Percentiles rank a stretch among this genome's conserved stretches.
phyloP scores from a whole-genome alignment of 2,888 invertebrate genomes.

The Eulithis testata region DNA sequence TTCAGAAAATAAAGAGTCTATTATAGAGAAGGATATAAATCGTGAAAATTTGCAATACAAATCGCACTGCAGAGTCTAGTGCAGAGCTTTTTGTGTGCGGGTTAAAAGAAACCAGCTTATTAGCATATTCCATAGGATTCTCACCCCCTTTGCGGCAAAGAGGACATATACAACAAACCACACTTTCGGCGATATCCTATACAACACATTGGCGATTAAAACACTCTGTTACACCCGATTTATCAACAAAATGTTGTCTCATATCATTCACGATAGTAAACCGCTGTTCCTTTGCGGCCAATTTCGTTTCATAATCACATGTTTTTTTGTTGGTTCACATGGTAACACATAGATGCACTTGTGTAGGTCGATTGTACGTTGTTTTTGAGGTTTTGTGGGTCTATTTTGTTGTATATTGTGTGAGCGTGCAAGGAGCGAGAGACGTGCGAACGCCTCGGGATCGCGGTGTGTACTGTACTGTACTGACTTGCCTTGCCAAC shows the following conservation, averaged over 20 bases:
- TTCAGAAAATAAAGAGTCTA: constrained; percentile 14
- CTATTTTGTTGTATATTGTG: constrained; percentile 67
- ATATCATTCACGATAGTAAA: constrained; percentile 71
- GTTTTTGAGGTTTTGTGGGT: constrained; percentile 60
- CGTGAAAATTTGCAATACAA: constrained; percentile 80
- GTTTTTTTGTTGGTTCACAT: constrained; percentile 46
- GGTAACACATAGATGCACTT: constrained; percentile 53
- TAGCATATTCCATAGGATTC: constrained; percentile 77
- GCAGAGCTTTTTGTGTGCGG: constrained; percentile 82
- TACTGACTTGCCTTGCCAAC: constrained; percentile 55
- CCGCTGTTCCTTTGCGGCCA: constrained; percentile 53
- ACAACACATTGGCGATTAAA: constrained; percentile 75
- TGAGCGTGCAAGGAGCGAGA: constrained; percentile 43
- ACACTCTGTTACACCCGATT: constrained; percentile 72
- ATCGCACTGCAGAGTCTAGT: constrained; percentile 83
- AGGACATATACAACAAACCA: constrained; percentile 49
- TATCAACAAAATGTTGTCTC: constrained; percentile 78
- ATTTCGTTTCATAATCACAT: constrained; percentile 45
- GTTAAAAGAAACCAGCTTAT: constrained; percentile 78
- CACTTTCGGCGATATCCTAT: constrained; percentile 54
- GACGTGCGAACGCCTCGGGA: constrained; percentile 54
- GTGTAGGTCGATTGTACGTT: constrained; percentile 51
- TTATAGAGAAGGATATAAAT: constrained; percentile 49
- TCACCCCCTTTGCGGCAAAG: constrained; percentile 60
- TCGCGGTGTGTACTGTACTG: constrained; percentile 69